Evolutionary conservation across 2,797 vertebrate species (phyloP), one percentile per base, ranked within the genome.

Genomic region (Hafferia zeledoni): DNA sequence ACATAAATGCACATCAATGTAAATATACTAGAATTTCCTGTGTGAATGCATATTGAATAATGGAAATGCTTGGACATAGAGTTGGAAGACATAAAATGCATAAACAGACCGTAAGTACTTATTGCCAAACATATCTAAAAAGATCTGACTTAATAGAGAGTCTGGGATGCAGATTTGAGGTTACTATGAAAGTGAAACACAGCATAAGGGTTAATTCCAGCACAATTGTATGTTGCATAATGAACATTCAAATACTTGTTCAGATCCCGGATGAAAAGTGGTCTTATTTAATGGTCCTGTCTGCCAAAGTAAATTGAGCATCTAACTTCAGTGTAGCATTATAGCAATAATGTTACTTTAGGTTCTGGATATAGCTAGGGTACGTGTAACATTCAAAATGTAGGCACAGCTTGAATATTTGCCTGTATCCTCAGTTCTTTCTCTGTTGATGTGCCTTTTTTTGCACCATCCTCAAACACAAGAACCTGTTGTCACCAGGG

Each of bases 121-220:
- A 75, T 10, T 59, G 50, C 14, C 39, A 81, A 41, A 31, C 31
- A 17, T 75, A 52, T 55, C 65, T 86, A 44, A 81, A 90, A 72
- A 39, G 13, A 28, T 43, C 24, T 53, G 52, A 31, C n/a, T 80
- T 71, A 37, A 59, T 6, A 84, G 25, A 68, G n/a, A 50, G 30
- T 60, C 46, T 53, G 25, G 28, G 39, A 33, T 50, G 60, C 39
- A 63, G 27, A 74, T 39, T 44, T 87, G 33, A 60, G 22, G 12
- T 65, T 80, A 44, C 60, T 77, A 25, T 0, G 0, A 64, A 85
- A 85, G 27, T 31, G 47, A 77, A 61, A 61, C 1, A 2, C 6
- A 6, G 57, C 90, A 55, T 65, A 67, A 85, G 83, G 53, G 67
- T 91, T 90, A 91, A 85, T 83, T 89, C 60, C 67, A 67, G 56